Evolutionary conservation across 2,888 invertebrate genomes (phyloP), one percentile per base, ranked within the genome.

Genomic region (Gordius sp.): DNA sequence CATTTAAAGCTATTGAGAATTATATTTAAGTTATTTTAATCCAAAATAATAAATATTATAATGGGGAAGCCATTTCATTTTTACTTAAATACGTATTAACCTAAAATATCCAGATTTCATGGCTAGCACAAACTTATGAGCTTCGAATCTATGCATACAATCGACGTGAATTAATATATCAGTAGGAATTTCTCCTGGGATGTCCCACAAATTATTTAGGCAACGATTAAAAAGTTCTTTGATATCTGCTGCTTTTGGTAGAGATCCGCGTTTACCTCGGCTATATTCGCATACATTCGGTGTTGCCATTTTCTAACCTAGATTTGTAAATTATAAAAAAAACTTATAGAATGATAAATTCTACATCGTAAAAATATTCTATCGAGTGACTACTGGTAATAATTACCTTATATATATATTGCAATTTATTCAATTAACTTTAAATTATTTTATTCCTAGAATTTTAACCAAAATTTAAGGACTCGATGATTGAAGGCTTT

Each of bases 61-160:
- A n/a, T n/a, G n/a, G n/a, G n/a, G n/a, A n/a, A n/a, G n/a, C n/a
- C n/a, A n/a, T n/a, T n/a, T n/a, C n/a, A n/a, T n/a, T n/a, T n/a
- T n/a, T n/a, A n/a, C n/a, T n/a, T n/a, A n/a, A n/a, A n/a, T n/a
- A n/a, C n/a, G n/a, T n/a, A n/a, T n/a, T n/a, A n/a, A 47, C 47
- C 47, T 47, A 20, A 47, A 47, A 20, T 47, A 47, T 4, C 47
- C 47, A 8, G 47, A 47, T 47, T 47, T 47, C 20, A 20, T n/a
- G 47, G 47, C 47, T 4, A 47, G 47, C 20, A 47, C 47, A 47
- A 47, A 47, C 20, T 47, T 47, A 47, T 47, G 47, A 20, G 47
- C 47, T 20, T 47, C 47, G 20, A n/a, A 47, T 8, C 47, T 8
- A 20, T 47, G 47, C 47, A 47, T 47, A 47, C 47, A 47, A 20